Conservation (phyloP, 2,113 vertebrate species). For the Oncorhynchus keta region DNA sequence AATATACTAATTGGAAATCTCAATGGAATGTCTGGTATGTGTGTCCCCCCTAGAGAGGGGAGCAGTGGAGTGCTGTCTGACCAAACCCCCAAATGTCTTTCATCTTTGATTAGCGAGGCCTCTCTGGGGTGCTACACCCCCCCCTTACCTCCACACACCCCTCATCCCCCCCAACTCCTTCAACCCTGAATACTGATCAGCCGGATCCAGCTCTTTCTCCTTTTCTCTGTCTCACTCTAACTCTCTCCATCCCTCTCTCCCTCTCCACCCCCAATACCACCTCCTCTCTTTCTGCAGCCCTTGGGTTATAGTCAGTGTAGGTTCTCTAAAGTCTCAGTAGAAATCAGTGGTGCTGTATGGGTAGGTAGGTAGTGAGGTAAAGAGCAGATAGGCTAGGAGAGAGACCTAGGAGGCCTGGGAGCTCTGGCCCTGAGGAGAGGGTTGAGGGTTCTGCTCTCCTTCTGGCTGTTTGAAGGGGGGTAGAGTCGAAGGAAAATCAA, state of each 20-base stretch:
- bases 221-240: constrained; percentile 1
- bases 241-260: not conserved
- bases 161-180: constrained; percentile 12
- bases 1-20: too few species aligned
- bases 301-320: constrained; percentile 62
- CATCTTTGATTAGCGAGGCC: constrained; percentile 65
- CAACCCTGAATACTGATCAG: constrained; percentile 53
- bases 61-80: constrained; percentile 38
- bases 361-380: constrained; percentile 50
- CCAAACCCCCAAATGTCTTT: constrained; percentile 60
- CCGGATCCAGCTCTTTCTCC: constrained; percentile 41
- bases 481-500: constrained; percentile 77
- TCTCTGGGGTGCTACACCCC: constrained; percentile 52
- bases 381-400: too few species aligned
- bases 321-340: constrained; percentile 60
- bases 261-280: constrained; percentile 17
- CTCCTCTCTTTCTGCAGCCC: constrained; percentile 39
- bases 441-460: constrained; percentile 37
- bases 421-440: constrained; percentile 65
- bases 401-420: constrained; percentile 50
- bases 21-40: too few species aligned
- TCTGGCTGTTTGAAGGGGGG: constrained; percentile 60
- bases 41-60: constrained; percentile 25
- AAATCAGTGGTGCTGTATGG: constrained; percentile 59
- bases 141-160: not conserved